phyloP scores from a whole-genome alignment of 2,797 vertebrate genomes.

The Sparidentex hasta region DNA sequence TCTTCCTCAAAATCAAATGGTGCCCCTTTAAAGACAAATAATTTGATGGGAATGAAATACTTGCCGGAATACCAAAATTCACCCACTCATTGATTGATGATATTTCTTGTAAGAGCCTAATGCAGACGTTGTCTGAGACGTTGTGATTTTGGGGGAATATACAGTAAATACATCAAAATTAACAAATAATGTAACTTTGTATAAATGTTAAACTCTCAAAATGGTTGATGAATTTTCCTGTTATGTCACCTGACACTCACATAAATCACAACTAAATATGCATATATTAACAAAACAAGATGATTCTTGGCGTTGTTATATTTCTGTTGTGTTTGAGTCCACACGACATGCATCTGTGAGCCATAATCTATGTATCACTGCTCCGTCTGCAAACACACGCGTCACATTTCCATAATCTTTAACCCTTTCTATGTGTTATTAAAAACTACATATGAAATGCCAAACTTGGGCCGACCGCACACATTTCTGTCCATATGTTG shows the following conservation, averaged over 20 bases:
- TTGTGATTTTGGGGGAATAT: not conserved
- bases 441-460: conserved; percentile 14
- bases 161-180: not conserved
- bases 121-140: not conserved
- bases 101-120: not conserved
- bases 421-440: not conserved
- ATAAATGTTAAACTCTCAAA: not conserved
- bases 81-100: not conserved
- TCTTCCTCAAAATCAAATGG: no score
- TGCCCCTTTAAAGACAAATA: not conserved
- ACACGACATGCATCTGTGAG: not conserved
- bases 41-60: not conserved
- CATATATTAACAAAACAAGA: not conserved
- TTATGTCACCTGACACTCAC: not conserved
- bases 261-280: not conserved
- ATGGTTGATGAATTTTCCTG: not conserved
- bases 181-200: not conserved
- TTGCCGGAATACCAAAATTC: not conserved
- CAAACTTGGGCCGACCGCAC: conserved; percentile 5
- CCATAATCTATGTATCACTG: not conserved
- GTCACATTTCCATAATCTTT: not conserved
- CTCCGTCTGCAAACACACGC: conserved; percentile 22
- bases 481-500: conserved; percentile 50
- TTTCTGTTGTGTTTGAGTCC: not conserved
- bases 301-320: no score